A percentile compares a stretch with the other conserved stretches of the same genome.
These are phyloP conservation scores for Adrianichthys oophorus DNA, from an alignment of 2,797 vertebrate genomes.

Conservation along the genomic window DNA sequence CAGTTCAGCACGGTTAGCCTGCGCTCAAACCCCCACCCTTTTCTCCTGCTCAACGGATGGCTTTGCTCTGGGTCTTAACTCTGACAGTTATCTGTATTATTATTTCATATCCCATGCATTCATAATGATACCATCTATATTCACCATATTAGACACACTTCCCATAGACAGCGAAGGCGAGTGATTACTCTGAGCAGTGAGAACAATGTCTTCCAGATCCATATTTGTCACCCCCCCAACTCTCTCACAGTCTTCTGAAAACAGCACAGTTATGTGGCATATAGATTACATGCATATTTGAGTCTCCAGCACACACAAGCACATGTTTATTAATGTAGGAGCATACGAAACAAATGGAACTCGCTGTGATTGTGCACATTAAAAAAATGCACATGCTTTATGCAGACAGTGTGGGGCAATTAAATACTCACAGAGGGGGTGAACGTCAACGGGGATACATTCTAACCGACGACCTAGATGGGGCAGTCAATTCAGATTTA, in stretches of 20 bases:
- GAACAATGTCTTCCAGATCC: constrained; percentile 51
- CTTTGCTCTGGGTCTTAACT: constrained; percentile 44
- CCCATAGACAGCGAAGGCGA: constrained; percentile 26
- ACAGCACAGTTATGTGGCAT: constrained; percentile 34
- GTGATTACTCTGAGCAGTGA: constrained; percentile 37
- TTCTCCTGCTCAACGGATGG: constrained; percentile 36
- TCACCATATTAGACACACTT: constrained; percentile 64
- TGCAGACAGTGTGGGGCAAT: constrained; percentile 53
- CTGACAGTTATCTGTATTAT: constrained; percentile 58
- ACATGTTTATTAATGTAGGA: constrained; percentile 31
- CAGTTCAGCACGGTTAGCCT: constrained; percentile 30
- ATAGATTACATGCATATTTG: constrained; percentile 32
- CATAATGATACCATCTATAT: constrained; percentile 59
- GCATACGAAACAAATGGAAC: constrained; percentile 8
- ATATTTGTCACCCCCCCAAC: constrained; percentile 39
- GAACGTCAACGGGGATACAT: constrained; percentile 59
- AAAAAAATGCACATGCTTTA: constrained; percentile 44
- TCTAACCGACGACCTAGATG: constrained; percentile 20
- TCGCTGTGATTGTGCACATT: constrained; percentile 36
- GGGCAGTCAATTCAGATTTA: neutral
- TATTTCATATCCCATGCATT: constrained; percentile 64
- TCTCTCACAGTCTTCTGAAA: constrained; percentile 44
- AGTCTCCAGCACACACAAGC: constrained; percentile 7
- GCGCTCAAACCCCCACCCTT: constrained; percentile 16
- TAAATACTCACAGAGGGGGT: constrained; percentile 51